phyloP scores from a whole-genome alignment of 1,140 invertebrate genomes.

The Bombus picipes region DNA sequence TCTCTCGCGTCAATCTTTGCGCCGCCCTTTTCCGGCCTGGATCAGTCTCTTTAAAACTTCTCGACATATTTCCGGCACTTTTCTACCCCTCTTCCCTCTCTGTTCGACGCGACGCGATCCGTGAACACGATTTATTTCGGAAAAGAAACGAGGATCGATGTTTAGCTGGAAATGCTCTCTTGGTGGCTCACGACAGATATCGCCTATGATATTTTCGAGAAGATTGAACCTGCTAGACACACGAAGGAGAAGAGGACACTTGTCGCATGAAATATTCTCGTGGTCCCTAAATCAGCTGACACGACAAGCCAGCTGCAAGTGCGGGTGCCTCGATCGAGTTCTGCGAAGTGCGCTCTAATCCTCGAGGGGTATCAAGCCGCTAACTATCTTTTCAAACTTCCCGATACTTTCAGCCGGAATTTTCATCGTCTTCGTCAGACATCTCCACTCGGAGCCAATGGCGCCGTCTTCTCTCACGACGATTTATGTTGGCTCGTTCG shows the following conservation, averaged over 20 bases:
- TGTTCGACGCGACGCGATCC: conserved; percentile 28
- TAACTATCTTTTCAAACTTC: conserved; percentile 4
- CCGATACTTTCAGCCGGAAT: not conserved
- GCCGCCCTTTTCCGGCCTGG: conserved; percentile 28
- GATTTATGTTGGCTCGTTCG: conserved; percentile 55
- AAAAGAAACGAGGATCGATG: not conserved
- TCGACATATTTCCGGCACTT: conserved; percentile 64
- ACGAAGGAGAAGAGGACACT: not conserved
- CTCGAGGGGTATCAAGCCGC: not conserved
- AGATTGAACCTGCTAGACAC: not conserved
- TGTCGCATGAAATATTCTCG: not conserved
- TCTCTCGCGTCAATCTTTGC: conserved; percentile 56
- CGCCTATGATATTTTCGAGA: not conserved
- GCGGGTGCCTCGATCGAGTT: not conserved
- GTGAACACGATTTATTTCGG: conserved; percentile 45
- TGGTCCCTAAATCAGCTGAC: not conserved
- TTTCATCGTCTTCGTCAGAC: conserved; percentile 11
- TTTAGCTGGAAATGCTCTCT: not conserved
- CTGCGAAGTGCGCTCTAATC: not conserved
- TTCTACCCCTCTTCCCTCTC: not conserved
- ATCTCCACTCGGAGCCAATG: not conserved
- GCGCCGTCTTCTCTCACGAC: not conserved
- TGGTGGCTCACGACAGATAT: not conserved
- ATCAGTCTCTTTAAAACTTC: conserved; percentile 65
- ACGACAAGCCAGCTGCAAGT: too few species aligned